Evolutionary conservation across 1,140 invertebrate species (phyloP).

Genomic region (Tenebrio molitor): DNA sequence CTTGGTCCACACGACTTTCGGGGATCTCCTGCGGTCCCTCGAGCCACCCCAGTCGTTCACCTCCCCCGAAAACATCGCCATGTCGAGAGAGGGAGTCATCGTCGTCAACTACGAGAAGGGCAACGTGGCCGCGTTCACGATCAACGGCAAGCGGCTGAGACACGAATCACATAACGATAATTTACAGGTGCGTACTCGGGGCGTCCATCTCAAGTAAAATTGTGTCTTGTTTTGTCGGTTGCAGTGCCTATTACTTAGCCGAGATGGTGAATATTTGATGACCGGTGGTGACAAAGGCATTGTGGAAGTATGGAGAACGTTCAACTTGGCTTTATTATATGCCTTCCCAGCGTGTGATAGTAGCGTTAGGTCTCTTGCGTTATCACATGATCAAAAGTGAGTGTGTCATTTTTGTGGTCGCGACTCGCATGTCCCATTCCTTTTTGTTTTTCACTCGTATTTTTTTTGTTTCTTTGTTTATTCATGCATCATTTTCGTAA

Average conservation of each 20-base stretch:
- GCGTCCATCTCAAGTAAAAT: neutral
- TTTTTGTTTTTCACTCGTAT: neutral
- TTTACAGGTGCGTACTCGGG: constrained; percentile 90
- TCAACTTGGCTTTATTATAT: constrained; percentile 96
- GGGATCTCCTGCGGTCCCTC: constrained; percentile 93
- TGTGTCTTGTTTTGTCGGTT: neutral
- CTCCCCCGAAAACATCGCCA: constrained; percentile 92
- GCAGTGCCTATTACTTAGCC: constrained; percentile 92
- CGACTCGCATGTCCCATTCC: too few species aligned
- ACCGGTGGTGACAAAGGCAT: constrained; percentile 97
- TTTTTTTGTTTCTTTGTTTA: constrained; percentile 11
- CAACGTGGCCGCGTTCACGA: constrained; percentile 92
- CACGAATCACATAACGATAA: constrained; percentile 95
- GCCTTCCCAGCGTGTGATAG: constrained; percentile 97
- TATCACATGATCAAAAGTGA: constrained; percentile 98
- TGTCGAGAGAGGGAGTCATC: constrained; percentile 97
- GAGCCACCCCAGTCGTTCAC: constrained; percentile 84
- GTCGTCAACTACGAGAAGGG: constrained; percentile 94
- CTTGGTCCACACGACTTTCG: constrained; percentile 97
- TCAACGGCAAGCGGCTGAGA: constrained; percentile 89
- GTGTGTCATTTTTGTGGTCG: too few species aligned
- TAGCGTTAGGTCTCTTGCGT: constrained; percentile 90
- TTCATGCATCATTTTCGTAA: constrained; percentile 18
- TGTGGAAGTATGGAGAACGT: constrained; percentile 98
- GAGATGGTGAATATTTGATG: constrained; percentile 98